Evolutionary conservation across 2,113 vertebrate genomes (phyloP).

Genomic region (Bufo gargarizans): DNA sequence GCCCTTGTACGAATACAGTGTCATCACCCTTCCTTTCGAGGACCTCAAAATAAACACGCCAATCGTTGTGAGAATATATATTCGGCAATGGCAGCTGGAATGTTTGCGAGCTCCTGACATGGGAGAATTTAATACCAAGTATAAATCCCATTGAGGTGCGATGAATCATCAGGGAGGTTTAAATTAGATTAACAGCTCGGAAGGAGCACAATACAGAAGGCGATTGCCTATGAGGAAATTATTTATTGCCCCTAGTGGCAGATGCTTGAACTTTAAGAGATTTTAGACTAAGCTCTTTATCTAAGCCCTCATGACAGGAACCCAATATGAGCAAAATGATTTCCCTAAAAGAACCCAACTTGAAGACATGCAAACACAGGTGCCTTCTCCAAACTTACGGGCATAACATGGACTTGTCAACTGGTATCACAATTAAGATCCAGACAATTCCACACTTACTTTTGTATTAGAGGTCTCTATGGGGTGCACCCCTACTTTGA

Average conservation of each 20-base stretch:
- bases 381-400: slow-evolving; percentile 67
- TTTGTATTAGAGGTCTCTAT: not conserved
- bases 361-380: slow-evolving; percentile 61
- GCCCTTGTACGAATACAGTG: slow-evolving; percentile 1
- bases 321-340: slow-evolving; percentile 65
- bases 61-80: slow-evolving; percentile 59
- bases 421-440: not conserved
- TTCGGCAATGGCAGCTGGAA: slow-evolving; percentile 51
- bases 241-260: slow-evolving; percentile 71
- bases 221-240: slow-evolving; percentile 69
- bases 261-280: slow-evolving; percentile 71
- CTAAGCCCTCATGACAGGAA: slow-evolving; percentile 65
- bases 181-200: slow-evolving; percentile 68
- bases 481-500: too few relatives aligned
- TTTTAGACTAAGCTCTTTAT: slow-evolving; percentile 69
- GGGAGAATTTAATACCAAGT: slow-evolving; percentile 64
- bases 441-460: not conserved
- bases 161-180: slow-evolving; percentile 69
- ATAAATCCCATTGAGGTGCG: slow-evolving; percentile 66
- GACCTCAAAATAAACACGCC: slow-evolving; percentile 41
- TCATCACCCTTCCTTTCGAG: slow-evolving; percentile 39
- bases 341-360: slow-evolving; percentile 64
- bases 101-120: slow-evolving; percentile 62
- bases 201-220: slow-evolving; percentile 64
- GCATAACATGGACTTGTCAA: slow-evolving; percentile 39